phyloP scores from a whole-genome alignment of 2,113 vertebrate genomes.

The Myrmecobius fasciatus region DNA sequence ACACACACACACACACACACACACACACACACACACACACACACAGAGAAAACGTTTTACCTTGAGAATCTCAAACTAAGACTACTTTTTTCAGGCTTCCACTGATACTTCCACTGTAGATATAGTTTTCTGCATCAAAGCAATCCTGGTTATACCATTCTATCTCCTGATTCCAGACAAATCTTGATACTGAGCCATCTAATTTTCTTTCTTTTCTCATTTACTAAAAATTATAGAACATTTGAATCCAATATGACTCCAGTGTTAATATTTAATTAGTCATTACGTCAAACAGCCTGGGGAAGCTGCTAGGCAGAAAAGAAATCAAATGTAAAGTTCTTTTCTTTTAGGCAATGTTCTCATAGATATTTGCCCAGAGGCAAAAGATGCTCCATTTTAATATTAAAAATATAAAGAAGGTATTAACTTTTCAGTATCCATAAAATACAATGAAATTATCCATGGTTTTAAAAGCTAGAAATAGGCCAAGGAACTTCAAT shows the following conservation, averaged over 20 bases:
- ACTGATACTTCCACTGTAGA: accelerated
- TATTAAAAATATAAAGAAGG: constrained; percentile 22
- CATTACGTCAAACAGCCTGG: accelerated
- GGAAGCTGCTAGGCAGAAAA: no score
- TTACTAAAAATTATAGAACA: not conserved
- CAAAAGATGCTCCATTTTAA: not conserved
- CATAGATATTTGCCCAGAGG: not conserved
- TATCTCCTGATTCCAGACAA: accelerated
- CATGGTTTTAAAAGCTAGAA: not conserved
- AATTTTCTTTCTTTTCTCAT: no score
- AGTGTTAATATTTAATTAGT: not conserved
- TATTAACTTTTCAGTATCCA: not conserved
- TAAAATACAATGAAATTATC: not conserved
- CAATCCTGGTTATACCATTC: accelerated
- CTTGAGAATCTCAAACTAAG: not conserved
- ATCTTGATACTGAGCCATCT: not conserved
- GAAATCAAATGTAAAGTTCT: not conserved
- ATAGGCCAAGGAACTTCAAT: accelerated
- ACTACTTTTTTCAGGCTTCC: not conserved
- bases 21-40: no score
- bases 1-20: no score
- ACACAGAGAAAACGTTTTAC: no score
- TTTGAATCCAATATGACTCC: not conserved
- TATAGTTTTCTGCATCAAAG: accelerated
- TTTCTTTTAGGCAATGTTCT: not conserved